These are phyloP conservation scores for Copsychus sechellarum DNA, from an alignment of 2,113 vertebrate species.

Conservation along the genomic window DNA sequence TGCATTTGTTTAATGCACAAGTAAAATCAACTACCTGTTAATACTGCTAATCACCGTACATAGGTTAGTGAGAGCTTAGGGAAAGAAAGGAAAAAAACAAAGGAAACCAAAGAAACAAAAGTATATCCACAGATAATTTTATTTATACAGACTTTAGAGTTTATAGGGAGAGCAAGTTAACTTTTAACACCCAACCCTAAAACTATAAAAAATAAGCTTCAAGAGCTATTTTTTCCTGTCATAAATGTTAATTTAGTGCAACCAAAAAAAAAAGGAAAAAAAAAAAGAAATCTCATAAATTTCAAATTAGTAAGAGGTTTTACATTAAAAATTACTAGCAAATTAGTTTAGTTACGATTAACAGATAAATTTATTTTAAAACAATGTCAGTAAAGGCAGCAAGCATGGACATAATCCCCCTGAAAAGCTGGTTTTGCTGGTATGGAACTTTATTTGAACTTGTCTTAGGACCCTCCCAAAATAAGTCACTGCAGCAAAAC, in stretches of 20 bases:
- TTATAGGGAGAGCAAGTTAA: neutral
- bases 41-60: neutral
- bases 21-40: slow-evolving; percentile 55
- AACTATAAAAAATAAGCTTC: neutral
- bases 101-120: neutral
- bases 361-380: neutral
- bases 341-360: neutral
- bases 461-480: neutral
- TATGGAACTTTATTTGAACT: neutral
- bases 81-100: neutral
- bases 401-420: neutral
- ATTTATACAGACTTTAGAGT: neutral
- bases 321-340: neutral
- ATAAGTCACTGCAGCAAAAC: neutral
- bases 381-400: neutral
- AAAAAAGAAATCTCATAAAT: neutral
- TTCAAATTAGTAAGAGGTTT: neutral
- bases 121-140: neutral
- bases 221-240: neutral
- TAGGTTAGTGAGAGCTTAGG: neutral
- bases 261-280: neutral
- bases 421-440: neutral
- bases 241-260: neutral
- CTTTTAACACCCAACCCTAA: neutral
- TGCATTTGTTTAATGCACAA: slow-evolving; percentile 45